phyloP scores from a whole-genome alignment of 2,888 invertebrate genomes.

The Congeria kusceri region DNA sequence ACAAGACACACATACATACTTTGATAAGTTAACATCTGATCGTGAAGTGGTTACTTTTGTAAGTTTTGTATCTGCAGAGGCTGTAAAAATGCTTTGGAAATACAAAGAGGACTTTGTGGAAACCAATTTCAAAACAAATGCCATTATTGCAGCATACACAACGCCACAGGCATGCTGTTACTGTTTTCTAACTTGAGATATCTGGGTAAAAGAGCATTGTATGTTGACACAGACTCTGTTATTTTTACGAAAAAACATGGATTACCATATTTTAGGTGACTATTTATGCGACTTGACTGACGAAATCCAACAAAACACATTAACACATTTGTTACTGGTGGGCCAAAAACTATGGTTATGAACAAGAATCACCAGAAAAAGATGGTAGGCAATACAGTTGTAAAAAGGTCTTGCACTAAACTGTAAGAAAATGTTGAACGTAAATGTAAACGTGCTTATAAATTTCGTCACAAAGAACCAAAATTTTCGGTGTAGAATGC shows the following conservation, averaged over 20 bases:
- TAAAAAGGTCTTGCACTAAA: slow-evolving; percentile 70
- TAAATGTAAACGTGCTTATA: slow-evolving; percentile 53
- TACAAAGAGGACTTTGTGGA: slow-evolving; percentile 33
- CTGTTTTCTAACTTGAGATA: slow-evolving; percentile 23
- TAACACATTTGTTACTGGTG: slow-evolving; percentile 72
- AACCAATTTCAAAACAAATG: slow-evolving; percentile 20
- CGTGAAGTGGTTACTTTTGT: slow-evolving; percentile 30
- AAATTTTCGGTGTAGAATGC: slow-evolving; percentile 7
- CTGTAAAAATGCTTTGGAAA: slow-evolving; percentile 37
- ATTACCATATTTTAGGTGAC: slow-evolving; percentile 69
- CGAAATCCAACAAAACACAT: slow-evolving; percentile 72
- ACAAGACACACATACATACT: slow-evolving; percentile 6
- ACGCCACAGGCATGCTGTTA: slow-evolving; percentile 31
- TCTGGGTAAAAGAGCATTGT: slow-evolving; percentile 17
- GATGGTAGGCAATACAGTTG: slow-evolving; percentile 17
- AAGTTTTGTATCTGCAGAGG: slow-evolving; percentile 39
- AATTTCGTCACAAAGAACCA: slow-evolving; percentile 11
- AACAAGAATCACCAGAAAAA: slow-evolving; percentile 11
- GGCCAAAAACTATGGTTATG: slow-evolving; percentile 81
- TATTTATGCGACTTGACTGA: slow-evolving; percentile 81
- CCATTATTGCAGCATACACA: slow-evolving; percentile 33
- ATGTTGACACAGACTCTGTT: slow-evolving; percentile 20
- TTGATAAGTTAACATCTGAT: slow-evolving; percentile 28
- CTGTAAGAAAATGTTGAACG: slow-evolving; percentile 24
- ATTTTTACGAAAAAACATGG: slow-evolving; percentile 25